These are phyloP conservation scores for Cistogaster globosa DNA, from an alignment of 2,888 invertebrate species.

Conservation along the genomic window DNA sequence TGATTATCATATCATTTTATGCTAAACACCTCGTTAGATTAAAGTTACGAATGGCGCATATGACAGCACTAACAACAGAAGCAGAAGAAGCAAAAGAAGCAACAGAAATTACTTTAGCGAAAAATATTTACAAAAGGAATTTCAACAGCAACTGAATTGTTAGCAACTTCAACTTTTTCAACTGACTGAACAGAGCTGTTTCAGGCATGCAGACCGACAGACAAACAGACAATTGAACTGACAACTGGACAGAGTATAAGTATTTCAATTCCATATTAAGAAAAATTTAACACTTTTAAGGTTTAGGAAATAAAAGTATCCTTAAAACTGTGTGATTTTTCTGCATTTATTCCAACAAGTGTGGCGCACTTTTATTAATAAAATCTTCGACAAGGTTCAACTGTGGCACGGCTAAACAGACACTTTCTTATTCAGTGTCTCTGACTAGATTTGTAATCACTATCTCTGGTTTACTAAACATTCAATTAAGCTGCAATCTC, in stretches of 20 bases:
- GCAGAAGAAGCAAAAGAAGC: background rate
- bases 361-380: constrained; percentile 34
- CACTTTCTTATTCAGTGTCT: too few relatives aligned
- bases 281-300: constrained; percentile 58
- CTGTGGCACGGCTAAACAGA: constrained; percentile 1
- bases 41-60: constrained; percentile 70
- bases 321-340: constrained; percentile 51
- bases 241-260: background rate
- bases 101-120: background rate
- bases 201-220: constrained; percentile 21
- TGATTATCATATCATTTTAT: constrained; percentile 78
- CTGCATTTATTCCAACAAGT: constrained; percentile 50
- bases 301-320: background rate
- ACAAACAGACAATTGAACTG: background rate
- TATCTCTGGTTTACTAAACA: too few relatives aligned
- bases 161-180: constrained; percentile 4
- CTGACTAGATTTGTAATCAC: too few relatives aligned
- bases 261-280: constrained; percentile 32
- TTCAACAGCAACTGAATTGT: constrained; percentile 35
- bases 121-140: constrained; percentile 6
- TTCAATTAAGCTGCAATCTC: too few relatives aligned
- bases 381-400: background rate
- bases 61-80: constrained; percentile 54
- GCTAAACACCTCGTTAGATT: constrained; percentile 78
- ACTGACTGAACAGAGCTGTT: background rate